phyloP scores from a whole-genome alignment of 2,888 invertebrate species.

The Tipula vernalis region DNA sequence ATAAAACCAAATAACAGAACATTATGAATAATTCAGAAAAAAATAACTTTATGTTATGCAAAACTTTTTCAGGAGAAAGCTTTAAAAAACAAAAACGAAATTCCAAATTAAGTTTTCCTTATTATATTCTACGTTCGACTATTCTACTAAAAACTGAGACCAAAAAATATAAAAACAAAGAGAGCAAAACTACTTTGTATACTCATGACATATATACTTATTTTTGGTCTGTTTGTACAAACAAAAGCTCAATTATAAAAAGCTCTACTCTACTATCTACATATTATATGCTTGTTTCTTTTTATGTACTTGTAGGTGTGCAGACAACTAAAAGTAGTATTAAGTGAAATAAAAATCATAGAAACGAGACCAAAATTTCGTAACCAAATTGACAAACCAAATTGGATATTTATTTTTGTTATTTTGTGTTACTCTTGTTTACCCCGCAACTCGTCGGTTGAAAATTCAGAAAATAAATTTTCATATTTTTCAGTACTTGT shows the following conservation, averaged over 20 bases:
- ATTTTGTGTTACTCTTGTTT: neutral
- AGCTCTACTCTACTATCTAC: neutral
- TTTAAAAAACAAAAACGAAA: neutral
- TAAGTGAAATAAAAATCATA: neutral
- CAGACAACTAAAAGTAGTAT: neutral
- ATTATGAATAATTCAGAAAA: neutral
- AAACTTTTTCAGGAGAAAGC: neutral
- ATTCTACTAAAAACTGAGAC: neutral
- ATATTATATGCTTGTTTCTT: neutral
- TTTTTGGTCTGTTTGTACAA: neutral
- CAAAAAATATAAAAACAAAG: neutral
- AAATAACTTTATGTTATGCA: neutral
- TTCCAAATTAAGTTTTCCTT: neutral
- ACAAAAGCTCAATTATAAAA: neutral
- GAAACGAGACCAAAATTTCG: neutral
- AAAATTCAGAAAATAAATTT: neutral
- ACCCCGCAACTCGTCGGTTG: neutral
- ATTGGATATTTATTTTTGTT: neutral
- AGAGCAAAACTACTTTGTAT: neutral
- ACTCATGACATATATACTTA: neutral
- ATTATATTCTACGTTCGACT: neutral
- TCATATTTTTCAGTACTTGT: neutral
- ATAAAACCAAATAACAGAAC: neutral
- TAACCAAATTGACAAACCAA: neutral
- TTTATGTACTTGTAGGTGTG: neutral